Conservation (phyloP, 1,140 invertebrate genomes). For the Drosophila seguyi region DNA sequence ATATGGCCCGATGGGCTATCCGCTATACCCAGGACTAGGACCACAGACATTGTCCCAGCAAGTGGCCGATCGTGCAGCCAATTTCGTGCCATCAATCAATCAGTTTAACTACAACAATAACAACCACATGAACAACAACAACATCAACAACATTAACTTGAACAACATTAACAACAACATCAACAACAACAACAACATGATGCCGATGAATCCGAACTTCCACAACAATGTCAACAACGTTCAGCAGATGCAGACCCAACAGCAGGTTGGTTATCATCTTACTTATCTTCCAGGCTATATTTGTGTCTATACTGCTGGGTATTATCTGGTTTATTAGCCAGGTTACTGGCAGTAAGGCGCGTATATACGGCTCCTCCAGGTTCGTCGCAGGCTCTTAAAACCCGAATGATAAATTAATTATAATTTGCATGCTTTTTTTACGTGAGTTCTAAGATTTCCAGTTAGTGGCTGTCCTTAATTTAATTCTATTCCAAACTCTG, state of each 20-base stretch:
- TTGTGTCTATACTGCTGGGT: neutral
- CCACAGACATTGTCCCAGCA: neutral
- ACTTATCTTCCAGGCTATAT: neutral
- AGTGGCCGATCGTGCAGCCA: neutral
- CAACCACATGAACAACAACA: neutral
- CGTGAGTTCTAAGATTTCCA: neutral
- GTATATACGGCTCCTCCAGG: neutral
- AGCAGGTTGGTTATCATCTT: slow-evolving; percentile 10
- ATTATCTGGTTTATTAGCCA: neutral
- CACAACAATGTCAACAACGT: neutral
- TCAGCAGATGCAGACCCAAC: neutral
- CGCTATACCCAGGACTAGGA: neutral
- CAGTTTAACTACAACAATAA: neutral
- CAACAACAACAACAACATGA: neutral
- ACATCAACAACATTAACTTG: neutral
- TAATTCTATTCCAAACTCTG: neutral
- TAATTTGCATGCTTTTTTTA: too few relatives aligned
- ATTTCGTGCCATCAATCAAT: neutral
- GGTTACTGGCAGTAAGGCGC: neutral
- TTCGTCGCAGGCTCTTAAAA: slow-evolving; percentile 1
- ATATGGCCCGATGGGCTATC: neutral
- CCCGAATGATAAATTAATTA: neutral
- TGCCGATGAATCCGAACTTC: neutral
- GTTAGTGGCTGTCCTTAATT: neutral
- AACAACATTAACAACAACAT: neutral